phyloP scores from a whole-genome alignment of 2,797 vertebrate species.

The Hypotaenidia philippensis region DNA sequence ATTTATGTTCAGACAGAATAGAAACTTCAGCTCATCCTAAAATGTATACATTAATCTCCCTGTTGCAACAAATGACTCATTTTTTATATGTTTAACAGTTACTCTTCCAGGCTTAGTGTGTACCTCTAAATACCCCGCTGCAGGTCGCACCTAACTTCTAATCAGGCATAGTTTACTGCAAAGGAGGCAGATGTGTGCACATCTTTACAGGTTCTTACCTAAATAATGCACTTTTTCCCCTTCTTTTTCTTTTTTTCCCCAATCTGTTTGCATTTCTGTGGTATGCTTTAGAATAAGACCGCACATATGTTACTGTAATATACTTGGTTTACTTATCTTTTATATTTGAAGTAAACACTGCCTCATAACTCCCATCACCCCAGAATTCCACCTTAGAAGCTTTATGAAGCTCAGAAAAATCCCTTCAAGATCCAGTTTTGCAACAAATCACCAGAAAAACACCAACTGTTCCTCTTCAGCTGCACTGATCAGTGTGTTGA shows the following conservation, averaged over 20 bases:
- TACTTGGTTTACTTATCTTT: not conserved
- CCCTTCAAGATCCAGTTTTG: not conserved
- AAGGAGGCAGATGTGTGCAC: not conserved
- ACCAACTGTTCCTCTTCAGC: not conserved
- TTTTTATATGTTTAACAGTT: not conserved
- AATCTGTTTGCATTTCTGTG: not conserved
- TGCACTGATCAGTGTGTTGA: not conserved
- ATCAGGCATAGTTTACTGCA: not conserved
- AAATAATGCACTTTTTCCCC: not conserved
- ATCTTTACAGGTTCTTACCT: not conserved
- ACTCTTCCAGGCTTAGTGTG: not conserved
- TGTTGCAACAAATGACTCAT: not conserved
- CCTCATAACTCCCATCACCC: not conserved
- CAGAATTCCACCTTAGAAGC: not conserved
- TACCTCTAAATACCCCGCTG: not conserved
- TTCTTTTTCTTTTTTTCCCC: not conserved
- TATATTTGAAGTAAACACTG: not conserved
- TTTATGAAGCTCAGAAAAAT: not conserved
- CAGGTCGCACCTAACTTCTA: not conserved
- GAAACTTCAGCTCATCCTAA: not conserved
- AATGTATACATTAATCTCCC: not conserved
- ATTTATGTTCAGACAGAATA: not conserved
- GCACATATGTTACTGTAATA: accelerated
- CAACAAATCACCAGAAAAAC: not conserved
- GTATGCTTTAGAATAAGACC: not conserved